Evolutionary conservation across 1,140 invertebrate species (phyloP).

Genomic region (Drosophila ogumai): DNA sequence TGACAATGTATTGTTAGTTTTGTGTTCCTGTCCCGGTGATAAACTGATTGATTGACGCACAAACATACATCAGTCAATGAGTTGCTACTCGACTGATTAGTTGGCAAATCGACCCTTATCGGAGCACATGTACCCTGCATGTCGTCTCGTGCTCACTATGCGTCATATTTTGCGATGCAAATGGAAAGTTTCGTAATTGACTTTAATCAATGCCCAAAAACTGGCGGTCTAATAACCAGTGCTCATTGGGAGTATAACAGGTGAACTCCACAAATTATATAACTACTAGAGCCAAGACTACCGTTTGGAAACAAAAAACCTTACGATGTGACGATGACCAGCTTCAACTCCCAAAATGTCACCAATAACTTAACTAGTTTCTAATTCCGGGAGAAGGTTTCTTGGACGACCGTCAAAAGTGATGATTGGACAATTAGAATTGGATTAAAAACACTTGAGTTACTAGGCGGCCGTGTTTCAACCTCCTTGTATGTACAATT

Average conservation of each 20-base stretch:
- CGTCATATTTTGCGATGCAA: conserved; percentile 4
- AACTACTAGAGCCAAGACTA: not conserved
- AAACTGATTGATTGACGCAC: conserved; percentile 28
- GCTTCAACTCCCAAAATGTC: not conserved
- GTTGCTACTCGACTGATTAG: conserved; percentile 32
- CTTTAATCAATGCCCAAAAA: conserved; percentile 1
- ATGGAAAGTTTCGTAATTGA: conserved; percentile 32
- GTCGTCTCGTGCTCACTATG: not conserved
- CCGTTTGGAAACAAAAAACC: not conserved
- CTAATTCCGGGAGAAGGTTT: too few species aligned
- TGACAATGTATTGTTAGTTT: conserved; percentile 13
- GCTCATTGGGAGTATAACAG: not conserved
- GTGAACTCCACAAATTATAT: not conserved
- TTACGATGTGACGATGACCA: not conserved
- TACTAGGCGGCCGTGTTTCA: too few species aligned
- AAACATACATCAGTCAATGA: conserved; percentile 20
- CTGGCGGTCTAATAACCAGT: not conserved
- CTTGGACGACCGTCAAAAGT: too few species aligned
- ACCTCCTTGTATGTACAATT: too few species aligned
- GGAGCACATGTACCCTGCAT: not conserved
- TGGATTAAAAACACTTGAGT: too few species aligned
- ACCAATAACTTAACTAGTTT: too few species aligned
- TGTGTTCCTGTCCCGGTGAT: conserved; percentile 3
- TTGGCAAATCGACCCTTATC: conserved; percentile 27
- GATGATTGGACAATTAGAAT: too few species aligned